Base-by-base conservation (phyloP, 2,888 invertebrate genomes). In the Drosophila lutescens region DNA sequence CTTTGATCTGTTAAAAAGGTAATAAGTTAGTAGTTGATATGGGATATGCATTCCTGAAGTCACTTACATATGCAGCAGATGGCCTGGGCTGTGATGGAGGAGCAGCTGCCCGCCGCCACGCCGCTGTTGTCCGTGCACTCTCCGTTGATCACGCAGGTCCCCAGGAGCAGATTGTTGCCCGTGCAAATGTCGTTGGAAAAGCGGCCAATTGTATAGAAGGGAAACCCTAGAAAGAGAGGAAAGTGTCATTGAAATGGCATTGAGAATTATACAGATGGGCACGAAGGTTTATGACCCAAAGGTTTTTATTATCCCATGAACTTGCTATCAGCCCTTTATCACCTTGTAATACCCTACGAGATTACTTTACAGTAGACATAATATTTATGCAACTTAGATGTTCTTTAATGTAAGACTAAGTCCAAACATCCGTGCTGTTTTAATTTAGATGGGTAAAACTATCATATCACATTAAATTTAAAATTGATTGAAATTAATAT, bases 51-150 rank as follows among this genome's bases (percentile, higher is more conserved):
- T 7, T 44, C 2, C 9, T n/a, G 23, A 17, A 30, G 1, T 3
- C 46, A 93, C 95, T 94, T 93, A 97, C 97, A 95, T 69, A 97
- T 94, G 90, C 97, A 97, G 90, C 97, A 97, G 62, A 96, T 94
- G 4, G 97, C 97, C 83, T 96, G 94, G 60, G 94, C 94, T 30
- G 92, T 92, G 4, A 92, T 69, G 23, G 94, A 94, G 4, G 96
- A 96, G 89, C 97, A 97, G 12, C 92, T 92, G 12, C 96, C 97
- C 0, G 96, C 95, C 43, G 94, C 79, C 8, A 94, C 94, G 0
- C 97, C 97, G 62, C 94, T 95, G 30, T 95, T 94, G 82, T 94
- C 94, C 56, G 92, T 91, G 89, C 97, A 97, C 90, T 97, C 96
- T 9, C 95, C 93, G 50, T 94, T 93, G n/a, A 96, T 95, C 71